Evolutionary conservation across 2,113 vertebrate species (phyloP).

Genomic region (Tylochromis polylepis): DNA sequence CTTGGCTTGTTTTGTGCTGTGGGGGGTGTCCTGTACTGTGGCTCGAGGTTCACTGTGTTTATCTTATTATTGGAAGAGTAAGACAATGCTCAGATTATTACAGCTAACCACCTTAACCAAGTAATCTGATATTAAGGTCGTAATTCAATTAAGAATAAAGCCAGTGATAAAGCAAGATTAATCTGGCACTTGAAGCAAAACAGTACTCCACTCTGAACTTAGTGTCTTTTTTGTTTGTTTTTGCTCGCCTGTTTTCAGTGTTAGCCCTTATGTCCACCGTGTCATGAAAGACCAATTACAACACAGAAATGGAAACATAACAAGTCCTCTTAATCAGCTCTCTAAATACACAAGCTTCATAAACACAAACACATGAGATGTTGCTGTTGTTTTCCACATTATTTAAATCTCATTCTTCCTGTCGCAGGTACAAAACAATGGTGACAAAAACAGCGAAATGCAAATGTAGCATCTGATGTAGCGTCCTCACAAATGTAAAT

Average conservation of each 20-base stretch:
- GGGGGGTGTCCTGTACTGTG: not conserved
- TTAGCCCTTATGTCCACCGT: not conserved
- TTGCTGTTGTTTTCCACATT: not conserved
- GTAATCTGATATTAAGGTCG: not conserved
- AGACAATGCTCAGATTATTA: not conserved
- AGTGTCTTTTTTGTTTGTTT: not conserved
- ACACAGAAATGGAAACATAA: not conserved
- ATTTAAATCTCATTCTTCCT: not conserved
- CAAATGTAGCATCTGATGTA: not conserved
- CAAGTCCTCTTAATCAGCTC: not conserved
- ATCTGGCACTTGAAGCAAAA: not conserved
- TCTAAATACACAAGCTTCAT: not conserved
- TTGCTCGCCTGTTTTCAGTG: not conserved
- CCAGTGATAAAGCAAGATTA: not conserved
- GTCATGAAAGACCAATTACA: not conserved
- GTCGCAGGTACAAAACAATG: not conserved
- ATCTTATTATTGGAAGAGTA: not conserved
- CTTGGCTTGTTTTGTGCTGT: not conserved
- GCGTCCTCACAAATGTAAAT: not conserved
- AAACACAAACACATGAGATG: not conserved
- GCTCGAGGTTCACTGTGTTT: not conserved
- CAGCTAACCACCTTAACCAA: not conserved
- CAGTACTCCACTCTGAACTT: not conserved
- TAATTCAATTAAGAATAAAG: not conserved
- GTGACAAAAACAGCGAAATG: not conserved